Evolutionary conservation across 2,797 vertebrate genomes (phyloP).

Genomic region (Oreortyx pictus): DNA sequence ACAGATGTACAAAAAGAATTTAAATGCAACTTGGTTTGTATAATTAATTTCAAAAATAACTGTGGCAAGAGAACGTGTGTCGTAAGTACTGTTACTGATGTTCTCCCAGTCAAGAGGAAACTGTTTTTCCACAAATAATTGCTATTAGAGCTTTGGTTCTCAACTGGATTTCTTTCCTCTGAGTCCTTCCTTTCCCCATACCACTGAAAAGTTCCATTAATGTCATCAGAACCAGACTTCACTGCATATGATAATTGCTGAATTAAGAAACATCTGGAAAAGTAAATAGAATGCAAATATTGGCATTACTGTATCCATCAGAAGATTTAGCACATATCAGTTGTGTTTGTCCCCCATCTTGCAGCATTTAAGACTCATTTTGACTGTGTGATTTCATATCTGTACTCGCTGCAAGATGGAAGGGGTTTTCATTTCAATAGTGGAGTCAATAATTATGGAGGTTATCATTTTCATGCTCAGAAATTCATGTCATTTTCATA

Average conservation of each 20-base stretch:
- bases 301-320: constrained; percentile 24
- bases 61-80: neutral
- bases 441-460: constrained; percentile 68
- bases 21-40: neutral
- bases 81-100: neutral
- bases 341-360: neutral
- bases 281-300: constrained; percentile 50
- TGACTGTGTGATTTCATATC: constrained; percentile 5
- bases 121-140: neutral
- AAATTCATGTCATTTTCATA: constrained; percentile 79
- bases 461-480: constrained; percentile 75
- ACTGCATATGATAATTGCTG: neutral
- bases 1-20: neutral
- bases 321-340: neutral
- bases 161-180: neutral
- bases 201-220: neutral
- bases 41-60: neutral
- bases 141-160: neutral
- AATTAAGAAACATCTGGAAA: constrained; percentile 67
- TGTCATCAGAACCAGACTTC: neutral
- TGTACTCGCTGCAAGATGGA: constrained; percentile 30
- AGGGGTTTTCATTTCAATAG: constrained; percentile 52
- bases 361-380: neutral
- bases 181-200: neutral
- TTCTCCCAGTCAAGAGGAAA: neutral